These are phyloP conservation scores for Numenius phaeopus DNA, from an alignment of 2,797 vertebrate genomes.

Conservation along the genomic window DNA sequence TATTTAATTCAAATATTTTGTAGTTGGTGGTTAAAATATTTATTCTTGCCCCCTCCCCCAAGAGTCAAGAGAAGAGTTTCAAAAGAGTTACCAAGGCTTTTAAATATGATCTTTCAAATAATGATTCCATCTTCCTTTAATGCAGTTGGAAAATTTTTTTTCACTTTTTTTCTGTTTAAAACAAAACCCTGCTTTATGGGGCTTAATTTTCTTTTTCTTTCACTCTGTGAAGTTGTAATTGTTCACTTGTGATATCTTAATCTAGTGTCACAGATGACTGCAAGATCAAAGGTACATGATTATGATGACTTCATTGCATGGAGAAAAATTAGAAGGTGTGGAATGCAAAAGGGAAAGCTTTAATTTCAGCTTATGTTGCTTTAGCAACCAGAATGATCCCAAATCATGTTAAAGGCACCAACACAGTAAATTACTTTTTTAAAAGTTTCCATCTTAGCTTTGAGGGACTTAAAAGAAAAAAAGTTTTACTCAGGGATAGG, in stretches of 20 bases:
- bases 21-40: conserved; percentile 23
- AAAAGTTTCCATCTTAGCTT: not conserved
- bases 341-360: conserved; percentile 49
- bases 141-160: not conserved
- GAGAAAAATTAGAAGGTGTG: conserved; percentile 60
- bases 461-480: not conserved
- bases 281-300: conserved; percentile 69
- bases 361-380: conserved; percentile 57
- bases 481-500: not conserved
- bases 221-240: conserved; percentile 67
- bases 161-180: conserved; percentile 9
- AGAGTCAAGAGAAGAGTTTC: not conserved
- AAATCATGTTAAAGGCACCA: conserved; percentile 40
- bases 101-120: not conserved
- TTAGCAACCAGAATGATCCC: conserved; percentile 68
- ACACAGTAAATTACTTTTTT: conserved; percentile 21
- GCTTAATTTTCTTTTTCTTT: conserved; percentile 62
- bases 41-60: not conserved
- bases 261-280: conserved; percentile 65
- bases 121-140: conserved; percentile 30
- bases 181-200: conserved; percentile 62
- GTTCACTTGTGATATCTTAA: conserved; percentile 68
- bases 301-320: conserved; percentile 51
- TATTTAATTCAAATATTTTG: conserved; percentile 54
- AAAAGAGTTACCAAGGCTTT: not conserved